phyloP scores from a whole-genome alignment of 2,113 vertebrate species.

The Oncorhynchus tshawytscha region DNA sequence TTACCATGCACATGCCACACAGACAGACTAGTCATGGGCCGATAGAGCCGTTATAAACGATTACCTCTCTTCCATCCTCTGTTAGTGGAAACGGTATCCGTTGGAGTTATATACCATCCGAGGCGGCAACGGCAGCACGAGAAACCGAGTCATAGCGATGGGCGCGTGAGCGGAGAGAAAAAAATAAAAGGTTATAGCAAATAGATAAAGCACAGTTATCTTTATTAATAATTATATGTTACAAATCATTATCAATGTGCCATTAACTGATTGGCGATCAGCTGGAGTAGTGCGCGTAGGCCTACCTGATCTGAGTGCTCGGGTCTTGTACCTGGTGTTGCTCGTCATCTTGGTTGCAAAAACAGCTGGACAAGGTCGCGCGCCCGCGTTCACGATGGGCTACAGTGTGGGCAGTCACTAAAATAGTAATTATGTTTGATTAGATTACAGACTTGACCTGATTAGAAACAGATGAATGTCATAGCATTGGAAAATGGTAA shows the following conservation, averaged over 20 bases:
- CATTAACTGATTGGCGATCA: not conserved
- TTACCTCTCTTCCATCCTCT: conserved; percentile 7
- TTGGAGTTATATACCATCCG: not conserved
- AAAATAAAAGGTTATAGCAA: too few species aligned
- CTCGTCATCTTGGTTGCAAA: conserved; percentile 51
- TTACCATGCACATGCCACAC: too few species aligned
- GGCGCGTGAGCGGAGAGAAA: not conserved
- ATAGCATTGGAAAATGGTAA: too few species aligned
- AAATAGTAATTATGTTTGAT: too few species aligned
- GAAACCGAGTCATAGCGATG: not conserved
- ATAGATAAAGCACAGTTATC: not conserved
- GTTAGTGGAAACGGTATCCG: not conserved
- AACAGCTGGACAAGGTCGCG: too few species aligned
- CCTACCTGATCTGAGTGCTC: conserved; percentile 54
- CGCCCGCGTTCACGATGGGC: too few species aligned
- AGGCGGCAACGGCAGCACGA: too few species aligned
- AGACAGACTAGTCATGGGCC: too few species aligned
- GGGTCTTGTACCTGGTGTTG: conserved; percentile 61
- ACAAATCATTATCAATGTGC: not conserved
- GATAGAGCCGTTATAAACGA: not conserved
- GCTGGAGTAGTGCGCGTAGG: not conserved
- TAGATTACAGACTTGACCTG: too few species aligned
- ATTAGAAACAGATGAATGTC: too few species aligned
- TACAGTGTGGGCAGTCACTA: too few species aligned
- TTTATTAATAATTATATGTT: not conserved